A percentile compares a stretch with the other conserved stretches of the same genome.
These are phyloP conservation scores for Elaphurus davidianus DNA, from an alignment of 2,113 vertebrate genomes.

Conservation along the genomic window DNA sequence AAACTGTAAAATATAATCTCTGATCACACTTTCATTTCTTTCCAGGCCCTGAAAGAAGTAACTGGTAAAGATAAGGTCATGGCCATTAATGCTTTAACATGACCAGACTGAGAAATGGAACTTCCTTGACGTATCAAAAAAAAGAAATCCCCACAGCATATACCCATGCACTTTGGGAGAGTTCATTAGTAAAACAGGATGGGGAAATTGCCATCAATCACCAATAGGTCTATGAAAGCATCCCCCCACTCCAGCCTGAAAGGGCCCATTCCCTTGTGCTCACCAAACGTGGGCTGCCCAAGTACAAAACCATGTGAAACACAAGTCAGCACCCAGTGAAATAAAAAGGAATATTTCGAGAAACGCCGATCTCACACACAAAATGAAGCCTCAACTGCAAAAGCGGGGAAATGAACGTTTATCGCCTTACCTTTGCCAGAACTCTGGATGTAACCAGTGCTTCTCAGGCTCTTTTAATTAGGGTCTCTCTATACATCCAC, in stretches of 20 bases:
- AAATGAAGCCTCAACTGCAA: not conserved
- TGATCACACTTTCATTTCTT: not conserved
- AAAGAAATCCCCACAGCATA: not conserved
- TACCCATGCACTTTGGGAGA: not conserved
- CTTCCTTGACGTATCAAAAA: not conserved
- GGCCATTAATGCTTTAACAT: not conserved
- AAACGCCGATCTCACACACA: not conserved
- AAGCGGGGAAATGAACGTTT: not conserved
- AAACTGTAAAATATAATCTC: not conserved
- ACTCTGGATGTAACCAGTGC: not conserved
- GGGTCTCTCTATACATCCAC: not conserved
- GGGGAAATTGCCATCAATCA: not conserved
- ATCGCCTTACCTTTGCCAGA: slow-evolving; percentile 70
- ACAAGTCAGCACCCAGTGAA: not conserved
- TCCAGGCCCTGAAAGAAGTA: not conserved
- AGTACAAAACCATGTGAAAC: not conserved
- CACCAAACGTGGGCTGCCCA: not conserved
- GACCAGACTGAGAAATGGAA: not conserved
- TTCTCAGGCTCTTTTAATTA: not conserved
- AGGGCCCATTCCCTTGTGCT: not conserved
- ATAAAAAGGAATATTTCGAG: not conserved
- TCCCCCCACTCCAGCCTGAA: not conserved
- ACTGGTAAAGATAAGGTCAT: not conserved
- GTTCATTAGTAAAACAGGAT: not conserved
- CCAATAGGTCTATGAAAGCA: not conserved